Conservation (phyloP, 2,888 invertebrate genomes). For the Cylindroiulus punctatus region DNA sequence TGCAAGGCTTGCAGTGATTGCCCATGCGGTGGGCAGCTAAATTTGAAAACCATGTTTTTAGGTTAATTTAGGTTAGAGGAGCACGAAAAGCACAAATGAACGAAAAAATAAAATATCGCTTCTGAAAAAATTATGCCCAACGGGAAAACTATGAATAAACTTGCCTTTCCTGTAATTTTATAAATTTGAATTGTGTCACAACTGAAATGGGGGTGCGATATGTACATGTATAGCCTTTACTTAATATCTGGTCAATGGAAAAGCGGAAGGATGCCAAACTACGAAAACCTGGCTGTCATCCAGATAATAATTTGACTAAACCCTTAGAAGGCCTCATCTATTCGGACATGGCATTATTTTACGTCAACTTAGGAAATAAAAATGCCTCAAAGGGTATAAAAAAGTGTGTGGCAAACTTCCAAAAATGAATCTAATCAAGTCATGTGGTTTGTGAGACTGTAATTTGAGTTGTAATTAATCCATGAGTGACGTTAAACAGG, state of each 20-base stretch:
- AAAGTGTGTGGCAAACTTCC: not conserved
- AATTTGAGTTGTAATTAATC: not conserved
- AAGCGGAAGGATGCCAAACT: constrained; percentile 17
- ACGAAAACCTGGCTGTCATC: not conserved
- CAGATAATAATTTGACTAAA: not conserved
- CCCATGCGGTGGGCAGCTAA: too few relatives aligned
- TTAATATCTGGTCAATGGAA: not conserved
- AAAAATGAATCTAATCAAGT: constrained; percentile 3
- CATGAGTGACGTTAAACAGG: not conserved
- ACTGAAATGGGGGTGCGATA: too few relatives aligned
- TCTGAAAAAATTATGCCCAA: too few relatives aligned
- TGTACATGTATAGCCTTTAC: too few relatives aligned
- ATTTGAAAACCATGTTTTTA: too few relatives aligned
- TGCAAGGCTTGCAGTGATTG: too few relatives aligned
- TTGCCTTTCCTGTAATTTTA: too few relatives aligned
- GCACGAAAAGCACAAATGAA: too few relatives aligned
- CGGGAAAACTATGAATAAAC: too few relatives aligned
- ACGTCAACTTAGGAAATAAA: constrained; percentile 8
- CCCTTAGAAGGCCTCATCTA: constrained; percentile 4
- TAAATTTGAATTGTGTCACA: too few relatives aligned
- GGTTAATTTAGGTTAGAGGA: too few relatives aligned
- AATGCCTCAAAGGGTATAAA: not conserved
- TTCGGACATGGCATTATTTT: not conserved
- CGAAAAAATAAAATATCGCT: too few relatives aligned
- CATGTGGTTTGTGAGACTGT: not conserved